A percentile compares a stretch with the other conserved stretches of the same genome.
These are phyloP conservation scores for Ectobius pallidus DNA, from an alignment of 2,888 invertebrate species.

Conservation along the genomic window DNA sequence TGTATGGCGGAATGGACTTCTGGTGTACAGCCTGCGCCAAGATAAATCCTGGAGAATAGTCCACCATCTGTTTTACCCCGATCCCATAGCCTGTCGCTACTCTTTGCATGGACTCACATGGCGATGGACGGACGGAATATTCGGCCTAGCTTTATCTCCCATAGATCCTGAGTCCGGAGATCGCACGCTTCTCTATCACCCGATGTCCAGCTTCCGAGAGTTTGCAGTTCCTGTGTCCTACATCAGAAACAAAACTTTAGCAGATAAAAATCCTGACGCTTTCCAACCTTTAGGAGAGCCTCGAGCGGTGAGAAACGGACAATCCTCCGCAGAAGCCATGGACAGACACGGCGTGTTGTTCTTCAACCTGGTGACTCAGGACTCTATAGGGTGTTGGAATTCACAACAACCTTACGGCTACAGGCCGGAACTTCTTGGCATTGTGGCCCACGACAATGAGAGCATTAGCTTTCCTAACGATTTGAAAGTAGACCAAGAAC, in stretches of 20 bases:
- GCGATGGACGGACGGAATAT: slow-evolving; percentile 78
- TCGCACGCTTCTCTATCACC: slow-evolving; percentile 75
- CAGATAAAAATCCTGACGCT: slow-evolving; percentile 51
- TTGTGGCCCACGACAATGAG: slow-evolving; percentile 66
- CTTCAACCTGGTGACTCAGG: slow-evolving; percentile 73
- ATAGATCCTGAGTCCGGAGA: slow-evolving; percentile 58
- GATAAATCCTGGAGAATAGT: slow-evolving; percentile 76
- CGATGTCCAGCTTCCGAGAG: slow-evolving; percentile 81
- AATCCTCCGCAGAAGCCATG: slow-evolving; percentile 76
- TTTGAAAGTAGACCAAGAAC: slow-evolving; percentile 73
- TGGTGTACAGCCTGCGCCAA: slow-evolving; percentile 77
- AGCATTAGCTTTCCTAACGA: slow-evolving; percentile 82
- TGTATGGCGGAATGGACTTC: slow-evolving; percentile 71
- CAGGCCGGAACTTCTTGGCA: slow-evolving; percentile 56
- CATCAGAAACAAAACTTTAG: slow-evolving; percentile 63
- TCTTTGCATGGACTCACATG: slow-evolving; percentile 76
- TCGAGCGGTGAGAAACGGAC: slow-evolving; percentile 50
- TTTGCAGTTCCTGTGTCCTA: slow-evolving; percentile 73
- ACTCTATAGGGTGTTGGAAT: slow-evolving; percentile 83
- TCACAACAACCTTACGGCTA: slow-evolving; percentile 48
- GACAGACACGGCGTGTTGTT: slow-evolving; percentile 76
- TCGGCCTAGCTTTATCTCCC: slow-evolving; percentile 77
- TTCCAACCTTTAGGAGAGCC: slow-evolving; percentile 49
- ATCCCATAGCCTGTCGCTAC: slow-evolving; percentile 75
- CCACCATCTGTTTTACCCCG: slow-evolving; percentile 73